These are phyloP conservation scores for Iselma pallidipennis DNA, from an alignment of 2,888 invertebrate species.

Conservation along the genomic window DNA sequence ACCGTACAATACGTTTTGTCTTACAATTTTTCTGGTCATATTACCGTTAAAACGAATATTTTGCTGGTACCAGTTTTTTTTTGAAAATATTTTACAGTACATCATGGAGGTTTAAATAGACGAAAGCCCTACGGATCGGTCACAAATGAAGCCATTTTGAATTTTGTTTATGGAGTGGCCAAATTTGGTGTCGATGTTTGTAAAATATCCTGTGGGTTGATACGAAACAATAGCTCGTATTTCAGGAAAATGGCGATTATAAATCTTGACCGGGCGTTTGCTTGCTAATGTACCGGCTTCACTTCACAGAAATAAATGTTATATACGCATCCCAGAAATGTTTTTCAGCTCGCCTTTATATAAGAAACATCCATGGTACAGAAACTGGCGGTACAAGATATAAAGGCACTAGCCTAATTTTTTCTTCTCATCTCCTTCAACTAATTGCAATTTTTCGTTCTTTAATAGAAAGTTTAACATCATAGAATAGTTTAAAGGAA, in stretches of 20 bases:
- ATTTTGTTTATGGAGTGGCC: slow-evolving; percentile 57
- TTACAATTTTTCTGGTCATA: not conserved
- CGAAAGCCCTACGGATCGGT: slow-evolving; percentile 38
- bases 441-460: no score
- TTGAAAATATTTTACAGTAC: no score
- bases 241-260: slow-evolving; percentile 52
- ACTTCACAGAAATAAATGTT: slow-evolving; percentile 46
- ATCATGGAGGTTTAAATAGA: no score
- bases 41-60: no score
- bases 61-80: no score
- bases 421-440: no score
- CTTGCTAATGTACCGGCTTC: slow-evolving; percentile 49
- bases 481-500: no score
- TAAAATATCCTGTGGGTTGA: slow-evolving; percentile 54
- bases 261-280: slow-evolving; percentile 50
- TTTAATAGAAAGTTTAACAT: no score
- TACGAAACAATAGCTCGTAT: slow-evolving; percentile 55
- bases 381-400: not conserved
- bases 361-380: not conserved
- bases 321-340: not conserved
- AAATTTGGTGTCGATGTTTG: slow-evolving; percentile 57
- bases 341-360: not conserved
- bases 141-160: slow-evolving; percentile 58
- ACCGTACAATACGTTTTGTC: no score
- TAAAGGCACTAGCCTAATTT: no score